Percentiles rank a stretch among this genome's conserved stretches.
These are phyloP conservation scores for Betta splendens DNA, from an alignment of 2,797 vertebrate genomes.

Conservation along the genomic window DNA sequence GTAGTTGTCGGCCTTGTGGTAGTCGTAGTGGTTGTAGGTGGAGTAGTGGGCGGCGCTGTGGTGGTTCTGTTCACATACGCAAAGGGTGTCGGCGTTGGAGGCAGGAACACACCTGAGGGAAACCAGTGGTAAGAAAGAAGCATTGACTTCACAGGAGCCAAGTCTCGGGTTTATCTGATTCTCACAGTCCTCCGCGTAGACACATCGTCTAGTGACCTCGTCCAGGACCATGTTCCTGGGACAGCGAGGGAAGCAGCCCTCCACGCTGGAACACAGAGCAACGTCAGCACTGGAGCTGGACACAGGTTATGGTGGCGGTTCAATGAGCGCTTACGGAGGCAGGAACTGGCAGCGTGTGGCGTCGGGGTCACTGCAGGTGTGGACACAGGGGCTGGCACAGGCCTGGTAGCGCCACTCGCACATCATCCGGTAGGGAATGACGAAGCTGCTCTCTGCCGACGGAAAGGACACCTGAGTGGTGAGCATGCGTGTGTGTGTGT, in stretches of 20 bases:
- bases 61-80: conserved; percentile 83
- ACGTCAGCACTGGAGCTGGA: conserved; percentile 1
- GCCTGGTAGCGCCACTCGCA: conserved; percentile 96
- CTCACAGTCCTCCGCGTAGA: conserved; percentile 96
- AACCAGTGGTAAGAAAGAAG: conserved; percentile 16
- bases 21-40: conserved; percentile 32
- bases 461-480: conserved; percentile 13
- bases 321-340: conserved; percentile 85
- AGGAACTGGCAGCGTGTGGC: conserved; percentile 91
- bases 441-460: conserved; percentile 87
- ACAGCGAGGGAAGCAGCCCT: conserved; percentile 96
- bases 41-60: conserved; percentile 41
- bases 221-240: conserved; percentile 96
- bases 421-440: conserved; percentile 94
- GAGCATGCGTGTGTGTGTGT: not conserved
- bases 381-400: conserved; percentile 92
- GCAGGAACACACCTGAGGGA: conserved; percentile 75
- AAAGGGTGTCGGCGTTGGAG: conserved; percentile 80
- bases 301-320: conserved; percentile 7
- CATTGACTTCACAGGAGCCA: not conserved
- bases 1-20: conserved; percentile 16
- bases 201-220: conserved; percentile 94
- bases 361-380: conserved; percentile 91
- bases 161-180: conserved; percentile 44
- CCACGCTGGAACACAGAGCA: conserved; percentile 83